These are phyloP conservation scores for Drosophila pseudoobscura DNA, from an alignment of 1,140 invertebrate genomes.

Conservation along the genomic window DNA sequence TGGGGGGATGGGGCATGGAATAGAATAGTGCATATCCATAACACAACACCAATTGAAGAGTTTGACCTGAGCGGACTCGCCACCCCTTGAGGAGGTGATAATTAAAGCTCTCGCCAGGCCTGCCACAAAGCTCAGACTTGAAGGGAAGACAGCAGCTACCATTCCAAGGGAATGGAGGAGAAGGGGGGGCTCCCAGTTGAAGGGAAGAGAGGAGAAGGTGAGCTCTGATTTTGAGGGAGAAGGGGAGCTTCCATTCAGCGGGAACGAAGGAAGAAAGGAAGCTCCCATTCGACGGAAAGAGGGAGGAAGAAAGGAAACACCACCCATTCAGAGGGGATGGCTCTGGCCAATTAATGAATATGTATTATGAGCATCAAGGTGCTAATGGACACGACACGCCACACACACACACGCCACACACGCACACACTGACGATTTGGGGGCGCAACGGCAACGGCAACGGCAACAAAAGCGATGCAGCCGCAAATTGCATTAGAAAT, in stretches of 20 bases:
- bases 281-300: neutral
- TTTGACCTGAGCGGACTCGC: constrained; percentile 10
- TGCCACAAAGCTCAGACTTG: too few species aligned
- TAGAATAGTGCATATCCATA: constrained; percentile 8
- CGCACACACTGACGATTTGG: constrained; percentile 42
- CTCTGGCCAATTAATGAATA: constrained; percentile 72
- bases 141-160: neutral
- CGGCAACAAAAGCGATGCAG: constrained; percentile 67
- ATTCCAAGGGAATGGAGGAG: neutral
- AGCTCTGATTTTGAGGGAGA: too few species aligned
- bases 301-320: neutral
- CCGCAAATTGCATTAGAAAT: constrained; percentile 81
- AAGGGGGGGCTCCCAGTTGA: neutral
- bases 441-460: constrained; percentile 16
- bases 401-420: constrained; percentile 55
- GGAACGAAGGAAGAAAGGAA: too few species aligned
- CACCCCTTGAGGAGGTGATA: neutral
- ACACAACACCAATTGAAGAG: constrained; percentile 23
- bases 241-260: neutral
- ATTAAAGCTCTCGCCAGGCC: constrained; percentile 20
- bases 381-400: constrained; percentile 80
- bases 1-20: neutral
- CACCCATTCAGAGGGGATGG: neutral
- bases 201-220: neutral
- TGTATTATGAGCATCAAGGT: constrained; percentile 79